phyloP scores from a whole-genome alignment of 2,797 vertebrate genomes.

The Odontamblyopus rebecca region DNA sequence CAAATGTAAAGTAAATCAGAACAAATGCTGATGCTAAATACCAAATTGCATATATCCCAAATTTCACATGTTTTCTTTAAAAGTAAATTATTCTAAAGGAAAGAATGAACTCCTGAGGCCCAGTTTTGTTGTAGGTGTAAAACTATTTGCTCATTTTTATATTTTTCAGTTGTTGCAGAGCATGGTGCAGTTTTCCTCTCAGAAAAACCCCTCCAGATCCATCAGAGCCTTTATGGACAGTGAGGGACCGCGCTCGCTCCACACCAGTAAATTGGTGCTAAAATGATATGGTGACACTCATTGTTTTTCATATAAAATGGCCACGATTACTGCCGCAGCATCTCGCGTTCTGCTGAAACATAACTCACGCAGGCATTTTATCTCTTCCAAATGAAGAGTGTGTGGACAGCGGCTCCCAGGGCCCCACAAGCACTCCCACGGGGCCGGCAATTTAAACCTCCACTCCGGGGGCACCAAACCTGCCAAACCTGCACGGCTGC shows the following conservation, averaged over 20 bases:
- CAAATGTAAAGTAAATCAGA: no score
- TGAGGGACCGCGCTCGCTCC: not conserved
- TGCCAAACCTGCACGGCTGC: conserved; percentile 42
- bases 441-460: conserved; percentile 65
- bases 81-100: no score
- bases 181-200: not conserved
- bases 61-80: no score
- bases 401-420: conserved; percentile 48
- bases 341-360: conserved; percentile 25
- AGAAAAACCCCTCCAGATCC: not conserved
- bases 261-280: not conserved
- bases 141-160: not conserved
- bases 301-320: conserved; percentile 25
- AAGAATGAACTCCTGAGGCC: no score
- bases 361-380: conserved; percentile 70
- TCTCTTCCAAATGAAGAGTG: conserved; percentile 75
- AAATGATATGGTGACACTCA: conserved; percentile 13
- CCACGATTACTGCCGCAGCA: conserved; percentile 17
- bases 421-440: conserved; percentile 74
- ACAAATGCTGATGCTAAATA: no score
- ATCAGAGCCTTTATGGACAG: not conserved
- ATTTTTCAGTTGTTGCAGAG: not conserved
- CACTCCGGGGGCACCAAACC: conserved; percentile 22
- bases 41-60: no score
- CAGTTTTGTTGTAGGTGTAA: no score